A percentile compares a stretch with the other conserved stretches of the same genome.
Conservation (phyloP, 2,113 vertebrate genomes). For the Chiloscyllium plagiosum region DNA sequence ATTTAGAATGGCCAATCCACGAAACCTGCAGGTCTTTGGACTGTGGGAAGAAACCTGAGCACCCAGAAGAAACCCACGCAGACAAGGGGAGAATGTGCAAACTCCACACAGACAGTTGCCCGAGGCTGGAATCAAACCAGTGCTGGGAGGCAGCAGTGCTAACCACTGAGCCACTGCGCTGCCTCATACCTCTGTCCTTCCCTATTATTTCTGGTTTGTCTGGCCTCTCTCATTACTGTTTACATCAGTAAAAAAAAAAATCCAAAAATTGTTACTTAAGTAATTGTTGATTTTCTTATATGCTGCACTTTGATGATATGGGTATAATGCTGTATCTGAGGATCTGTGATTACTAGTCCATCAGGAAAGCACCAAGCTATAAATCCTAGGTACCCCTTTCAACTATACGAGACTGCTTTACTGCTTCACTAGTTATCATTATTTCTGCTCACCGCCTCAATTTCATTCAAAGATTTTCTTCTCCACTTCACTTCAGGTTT, state of each 20-base stretch:
- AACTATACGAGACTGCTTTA: background rate
- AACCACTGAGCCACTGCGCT: no score
- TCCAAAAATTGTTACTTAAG: no score
- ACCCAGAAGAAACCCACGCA: no score
- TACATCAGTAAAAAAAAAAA: no score
- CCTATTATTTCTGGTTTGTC: background rate
- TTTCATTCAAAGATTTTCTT: background rate
- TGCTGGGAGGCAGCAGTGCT: no score
- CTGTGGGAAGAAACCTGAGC: no score
- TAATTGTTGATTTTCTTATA: background rate
- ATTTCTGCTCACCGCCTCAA: background rate
- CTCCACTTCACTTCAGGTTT: background rate
- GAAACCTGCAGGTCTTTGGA: no score
- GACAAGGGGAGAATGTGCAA: no score
- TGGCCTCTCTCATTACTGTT: background rate
- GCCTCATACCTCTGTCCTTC: no score
- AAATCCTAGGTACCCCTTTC: background rate
- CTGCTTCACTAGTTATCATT: background rate
- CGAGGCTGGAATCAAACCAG: no score
- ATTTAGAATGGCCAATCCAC: no score
- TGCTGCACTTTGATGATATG: background rate
- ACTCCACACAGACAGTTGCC: no score
- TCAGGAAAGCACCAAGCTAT: background rate
- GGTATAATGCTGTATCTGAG: background rate
- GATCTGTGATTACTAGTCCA: background rate